Evolutionary conservation across 2,797 vertebrate species (phyloP), one percentile per base, ranked within the genome.

Genomic region (Chloroceryle amazona): DNA sequence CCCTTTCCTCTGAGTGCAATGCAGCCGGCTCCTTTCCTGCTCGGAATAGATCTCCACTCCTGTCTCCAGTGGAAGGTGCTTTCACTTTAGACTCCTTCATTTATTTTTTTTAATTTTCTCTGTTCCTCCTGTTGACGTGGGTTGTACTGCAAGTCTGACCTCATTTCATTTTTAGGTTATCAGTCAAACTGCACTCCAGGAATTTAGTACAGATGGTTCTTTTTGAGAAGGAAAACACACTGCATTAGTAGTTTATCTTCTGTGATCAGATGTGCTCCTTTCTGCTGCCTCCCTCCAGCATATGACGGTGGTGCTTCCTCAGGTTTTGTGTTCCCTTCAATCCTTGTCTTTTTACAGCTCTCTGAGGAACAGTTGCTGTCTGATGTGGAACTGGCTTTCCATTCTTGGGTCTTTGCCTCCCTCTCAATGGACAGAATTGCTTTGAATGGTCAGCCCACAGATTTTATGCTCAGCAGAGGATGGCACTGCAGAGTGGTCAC

Each of bases 111-210:
- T 12, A 46, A n/a, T 76, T 75, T 79, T 79, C 20, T 81, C 12
- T 33, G 3, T 92, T 95, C 47, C 21, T 63, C 13, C 17, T 68
- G 10, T 81, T 88, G 28, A 31, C 73, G 9, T 5, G 4, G 33
- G 76, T 89, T 70, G 37, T 54, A 46, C 26, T 71, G 31, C 23
- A 57, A 39, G 11, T 70, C 81, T 84, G 55, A 90, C 49, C 41
- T 92, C 31, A n/a, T 73, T 90, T 92, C 7, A 35, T 58, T 80
- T 87, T 89, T 81, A 91, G n/a, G 5, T 76, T 91, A 61, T 81
- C 51, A 70, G 39, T 76, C 16, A 55, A 73, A 57, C 31, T 80
- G 17, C n/a, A 39, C 31, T 85, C 20, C 76, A 54, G 26, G 21
- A 93, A 62, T 86, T 88, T 33, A 88, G 37, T 51, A 29, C 13